Percentiles rank a stretch among this genome's conserved stretches.
Conservation (phyloP, 2,797 vertebrate species). For the Eupleurogrammus muticus region DNA sequence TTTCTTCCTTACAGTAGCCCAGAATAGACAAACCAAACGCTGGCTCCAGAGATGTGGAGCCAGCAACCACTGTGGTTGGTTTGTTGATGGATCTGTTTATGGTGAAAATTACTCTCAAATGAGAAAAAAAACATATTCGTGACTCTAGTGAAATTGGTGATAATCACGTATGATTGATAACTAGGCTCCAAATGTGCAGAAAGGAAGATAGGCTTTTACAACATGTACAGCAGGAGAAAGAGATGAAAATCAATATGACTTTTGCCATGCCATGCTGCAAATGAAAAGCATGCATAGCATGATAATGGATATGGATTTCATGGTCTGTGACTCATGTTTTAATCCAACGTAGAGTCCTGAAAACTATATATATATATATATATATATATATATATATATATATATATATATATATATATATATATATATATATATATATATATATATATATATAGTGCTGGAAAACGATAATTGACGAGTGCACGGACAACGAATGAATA, state of each 20-base stretch:
- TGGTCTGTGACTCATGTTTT: conserved; percentile 66
- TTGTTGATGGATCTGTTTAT: not conserved
- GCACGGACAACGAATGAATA: conserved; percentile 20
- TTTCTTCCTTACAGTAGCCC: too few species aligned
- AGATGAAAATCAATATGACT: conserved; percentile 72
- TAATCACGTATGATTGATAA: conserved; percentile 51
- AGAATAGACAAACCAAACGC: too few species aligned
- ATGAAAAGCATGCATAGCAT: conserved; percentile 72
- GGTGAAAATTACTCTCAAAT: conserved; percentile 29
- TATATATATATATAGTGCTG: conserved; percentile 29
- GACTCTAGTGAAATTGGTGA: not conserved
- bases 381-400: too few species aligned
- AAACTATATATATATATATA: too few species aligned
- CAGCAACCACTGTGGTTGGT: too few species aligned
- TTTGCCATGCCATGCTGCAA: conserved; percentile 44
- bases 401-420: too few species aligned
- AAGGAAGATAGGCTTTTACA: conserved; percentile 59
- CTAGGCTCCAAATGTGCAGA: conserved; percentile 38
- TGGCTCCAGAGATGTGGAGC: too few species aligned
- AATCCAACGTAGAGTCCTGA: conserved; percentile 49
- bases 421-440: too few species aligned
- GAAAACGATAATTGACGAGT: conserved; percentile 56
- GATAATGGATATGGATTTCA: conserved; percentile 81
- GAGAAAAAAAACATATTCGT: conserved; percentile 6
- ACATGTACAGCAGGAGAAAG: conserved; percentile 40